Evolutionary conservation across 2,888 invertebrate genomes (phyloP).

Genomic region (Tenthredo scrophulariae): DNA sequence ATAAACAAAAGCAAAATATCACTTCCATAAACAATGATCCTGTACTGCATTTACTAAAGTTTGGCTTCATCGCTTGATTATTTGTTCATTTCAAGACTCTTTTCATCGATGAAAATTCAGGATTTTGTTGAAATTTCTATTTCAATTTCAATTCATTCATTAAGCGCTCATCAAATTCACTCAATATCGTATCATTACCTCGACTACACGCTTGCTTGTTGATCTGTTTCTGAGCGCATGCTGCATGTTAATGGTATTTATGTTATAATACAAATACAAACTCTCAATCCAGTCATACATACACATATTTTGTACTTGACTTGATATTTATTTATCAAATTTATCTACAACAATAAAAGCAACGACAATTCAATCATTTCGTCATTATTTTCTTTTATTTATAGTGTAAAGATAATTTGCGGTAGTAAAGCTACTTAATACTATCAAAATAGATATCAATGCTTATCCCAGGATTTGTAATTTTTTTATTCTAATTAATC

Average conservation of each 20-base stretch:
- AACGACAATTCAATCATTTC: not conserved
- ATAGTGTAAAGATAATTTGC: not conserved
- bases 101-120: not conserved
- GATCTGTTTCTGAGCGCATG: not conserved
- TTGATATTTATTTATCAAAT: not conserved
- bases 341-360: not conserved
- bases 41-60: not conserved
- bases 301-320: not conserved
- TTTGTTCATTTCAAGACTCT: not conserved
- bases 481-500: not conserved
- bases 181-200: not conserved
- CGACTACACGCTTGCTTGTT: not conserved
- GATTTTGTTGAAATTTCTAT: not conserved
- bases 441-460: not conserved
- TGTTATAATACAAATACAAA: slow-evolving; percentile 6
- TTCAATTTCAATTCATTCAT: not conserved
- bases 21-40: not conserved
- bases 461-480: not conserved
- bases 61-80: not conserved
- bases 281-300: slow-evolving; percentile 1
- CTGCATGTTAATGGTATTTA: slow-evolving; percentile 23
- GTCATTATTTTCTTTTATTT: slow-evolving; percentile 33
- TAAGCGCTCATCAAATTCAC: not conserved
- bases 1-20: not conserved
- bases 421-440: no score